phyloP scores from a whole-genome alignment of 2,797 vertebrate species.

The Schizothorax lantsangensis region DNA sequence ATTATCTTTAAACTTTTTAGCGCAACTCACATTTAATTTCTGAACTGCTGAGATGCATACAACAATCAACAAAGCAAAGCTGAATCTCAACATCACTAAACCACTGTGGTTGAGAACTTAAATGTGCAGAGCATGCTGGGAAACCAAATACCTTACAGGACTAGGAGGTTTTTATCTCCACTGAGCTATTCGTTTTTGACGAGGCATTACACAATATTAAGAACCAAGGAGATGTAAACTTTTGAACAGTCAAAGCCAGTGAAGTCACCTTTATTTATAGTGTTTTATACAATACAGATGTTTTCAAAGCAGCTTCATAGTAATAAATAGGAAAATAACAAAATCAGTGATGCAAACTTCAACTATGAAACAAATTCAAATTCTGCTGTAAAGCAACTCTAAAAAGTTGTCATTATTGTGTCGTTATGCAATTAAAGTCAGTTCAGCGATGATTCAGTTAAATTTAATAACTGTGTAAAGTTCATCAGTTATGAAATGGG shows the following conservation, averaged over 20 bases:
- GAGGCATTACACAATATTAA: background rate
- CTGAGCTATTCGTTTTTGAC: background rate
- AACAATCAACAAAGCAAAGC: background rate
- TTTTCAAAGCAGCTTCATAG: background rate
- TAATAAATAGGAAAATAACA: background rate
- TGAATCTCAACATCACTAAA: background rate
- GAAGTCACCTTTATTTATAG: background rate
- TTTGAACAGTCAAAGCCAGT: background rate
- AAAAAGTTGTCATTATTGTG: background rate
- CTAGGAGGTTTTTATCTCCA: background rate
- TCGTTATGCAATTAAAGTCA: background rate
- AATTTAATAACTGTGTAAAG: background rate
- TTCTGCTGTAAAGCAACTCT: background rate
- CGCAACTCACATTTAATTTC: background rate
- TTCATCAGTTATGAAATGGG: background rate
- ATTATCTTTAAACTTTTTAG: background rate
- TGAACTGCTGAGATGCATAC: background rate
- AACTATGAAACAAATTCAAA: background rate
- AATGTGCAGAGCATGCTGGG: background rate
- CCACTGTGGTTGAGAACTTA: background rate
- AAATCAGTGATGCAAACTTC: background rate
- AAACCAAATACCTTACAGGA: background rate
- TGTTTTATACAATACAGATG: background rate
- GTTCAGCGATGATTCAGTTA: background rate
- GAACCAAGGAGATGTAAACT: background rate